Conservation (phyloP, 1,140 invertebrate species). For the Nebria ingens region DNA sequence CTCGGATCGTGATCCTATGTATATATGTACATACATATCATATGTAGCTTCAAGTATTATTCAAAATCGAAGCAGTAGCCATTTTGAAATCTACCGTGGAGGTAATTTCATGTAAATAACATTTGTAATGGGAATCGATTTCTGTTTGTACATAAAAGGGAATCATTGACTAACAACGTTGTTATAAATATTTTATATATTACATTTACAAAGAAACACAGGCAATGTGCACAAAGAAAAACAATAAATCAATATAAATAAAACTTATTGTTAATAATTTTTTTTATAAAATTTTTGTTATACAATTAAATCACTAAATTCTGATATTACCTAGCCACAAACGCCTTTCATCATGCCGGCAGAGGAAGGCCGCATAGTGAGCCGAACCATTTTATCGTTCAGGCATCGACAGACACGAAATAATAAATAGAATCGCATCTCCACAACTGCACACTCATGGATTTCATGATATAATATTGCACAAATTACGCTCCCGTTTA, state of each 20-base stretch:
- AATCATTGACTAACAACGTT: no score
- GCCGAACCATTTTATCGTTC: neutral
- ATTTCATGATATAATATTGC: neutral
- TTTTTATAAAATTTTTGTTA: slow-evolving; percentile 9
- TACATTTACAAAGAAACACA: slow-evolving; percentile 7
- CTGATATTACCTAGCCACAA: slow-evolving; percentile 1
- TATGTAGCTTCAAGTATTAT: no score
- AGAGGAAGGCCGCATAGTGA: neutral
- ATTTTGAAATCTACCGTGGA: no score
- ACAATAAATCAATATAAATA: slow-evolving; percentile 10
- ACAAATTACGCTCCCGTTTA: no score
- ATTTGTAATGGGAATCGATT: no score
- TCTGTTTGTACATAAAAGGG: no score
- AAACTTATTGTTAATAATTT: slow-evolving; percentile 6
- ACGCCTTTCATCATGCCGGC: neutral
- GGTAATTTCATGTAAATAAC: no score
- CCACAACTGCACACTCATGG: neutral
- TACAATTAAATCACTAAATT: slow-evolving; percentile 6
- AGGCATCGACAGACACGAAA: slow-evolving; percentile 2
- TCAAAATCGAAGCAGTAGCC: no score
- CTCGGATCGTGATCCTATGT: no score
- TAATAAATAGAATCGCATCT: no score
- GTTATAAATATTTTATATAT: slow-evolving; percentile 10
- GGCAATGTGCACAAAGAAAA: slow-evolving; percentile 6
- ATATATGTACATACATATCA: no score